phyloP scores from a whole-genome alignment of 2,797 vertebrate genomes.

The Cheirogaleus major region DNA sequence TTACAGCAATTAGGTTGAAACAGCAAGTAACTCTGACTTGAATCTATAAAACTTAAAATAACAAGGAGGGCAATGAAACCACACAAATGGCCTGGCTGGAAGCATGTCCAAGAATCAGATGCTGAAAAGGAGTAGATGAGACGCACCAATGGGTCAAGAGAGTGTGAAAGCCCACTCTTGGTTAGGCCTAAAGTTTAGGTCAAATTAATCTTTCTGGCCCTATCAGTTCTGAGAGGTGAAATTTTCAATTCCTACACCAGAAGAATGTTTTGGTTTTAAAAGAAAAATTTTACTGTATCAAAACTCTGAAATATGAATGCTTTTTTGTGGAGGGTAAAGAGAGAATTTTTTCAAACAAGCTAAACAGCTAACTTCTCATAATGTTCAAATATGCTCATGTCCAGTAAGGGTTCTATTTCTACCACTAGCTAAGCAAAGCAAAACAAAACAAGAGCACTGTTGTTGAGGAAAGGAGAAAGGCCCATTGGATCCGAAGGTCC shows the following conservation, averaged over 20 bases:
- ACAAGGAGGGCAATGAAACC: neutral
- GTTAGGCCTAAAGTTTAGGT: neutral
- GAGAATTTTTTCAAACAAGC: neutral
- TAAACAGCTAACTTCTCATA: neutral
- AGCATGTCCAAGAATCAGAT: neutral
- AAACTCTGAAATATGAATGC: neutral
- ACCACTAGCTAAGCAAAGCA: neutral
- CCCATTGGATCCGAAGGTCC: neutral
- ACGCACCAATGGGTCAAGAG: neutral
- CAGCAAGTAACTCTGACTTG: constrained; percentile 11
- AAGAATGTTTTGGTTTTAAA: constrained; percentile 21
- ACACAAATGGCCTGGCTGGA: neutral
- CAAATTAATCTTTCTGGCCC: neutral
- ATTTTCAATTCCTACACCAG: neutral
- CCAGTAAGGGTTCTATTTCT: neutral
- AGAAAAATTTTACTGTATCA: neutral
- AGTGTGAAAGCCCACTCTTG: neutral
- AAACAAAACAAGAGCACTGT: neutral
- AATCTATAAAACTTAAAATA: constrained; percentile 46
- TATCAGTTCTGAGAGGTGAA: constrained; percentile 9
- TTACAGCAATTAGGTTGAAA: neutral
- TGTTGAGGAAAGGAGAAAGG: neutral
- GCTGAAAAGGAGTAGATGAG: neutral
- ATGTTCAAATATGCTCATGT: neutral
- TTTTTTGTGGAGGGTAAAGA: neutral